These are phyloP conservation scores for Eutrigla gurnardus DNA, from an alignment of 2,797 vertebrate genomes.

Conservation along the genomic window DNA sequence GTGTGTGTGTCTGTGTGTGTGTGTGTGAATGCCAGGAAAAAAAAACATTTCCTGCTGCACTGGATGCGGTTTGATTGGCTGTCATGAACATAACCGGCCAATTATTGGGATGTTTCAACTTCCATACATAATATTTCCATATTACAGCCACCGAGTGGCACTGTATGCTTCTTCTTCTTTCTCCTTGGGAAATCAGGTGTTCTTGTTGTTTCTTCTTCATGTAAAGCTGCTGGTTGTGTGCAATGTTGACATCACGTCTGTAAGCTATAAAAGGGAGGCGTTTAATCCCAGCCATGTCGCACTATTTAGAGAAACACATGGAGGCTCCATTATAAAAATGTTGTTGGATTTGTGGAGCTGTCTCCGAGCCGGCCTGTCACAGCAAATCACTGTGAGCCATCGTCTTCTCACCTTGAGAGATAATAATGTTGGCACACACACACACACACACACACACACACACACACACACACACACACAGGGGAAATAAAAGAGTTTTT, in stretches of 20 bases:
- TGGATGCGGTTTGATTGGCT: slow-evolving; percentile 27
- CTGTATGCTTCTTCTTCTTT: slow-evolving; percentile 53
- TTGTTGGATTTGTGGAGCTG: slow-evolving; percentile 15
- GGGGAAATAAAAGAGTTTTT: slow-evolving; percentile 29
- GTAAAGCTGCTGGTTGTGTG: slow-evolving; percentile 15
- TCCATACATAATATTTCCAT: slow-evolving; percentile 11
- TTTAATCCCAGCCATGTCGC: slow-evolving; percentile 26
- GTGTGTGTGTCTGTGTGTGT: background rate
- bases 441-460: no score
- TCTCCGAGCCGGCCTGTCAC: slow-evolving; percentile 14
- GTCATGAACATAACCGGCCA: slow-evolving; percentile 31
- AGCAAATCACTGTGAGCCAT: slow-evolving; percentile 29
- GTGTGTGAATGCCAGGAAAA: slow-evolving; percentile 7
- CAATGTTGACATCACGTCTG: background rate
- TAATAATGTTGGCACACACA: slow-evolving; percentile 29
- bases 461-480: background rate
- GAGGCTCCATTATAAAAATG: slow-evolving; percentile 6
- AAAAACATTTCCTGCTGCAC: slow-evolving; percentile 7
- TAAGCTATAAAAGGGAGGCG: slow-evolving; percentile 25
- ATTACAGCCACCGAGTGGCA: slow-evolving; percentile 63
- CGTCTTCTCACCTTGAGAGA: slow-evolving; percentile 33
- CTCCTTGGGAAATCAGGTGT: slow-evolving; percentile 10
- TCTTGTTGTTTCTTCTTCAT: slow-evolving; percentile 19
- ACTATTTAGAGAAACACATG: slow-evolving; percentile 21
- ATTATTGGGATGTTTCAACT: slow-evolving; percentile 37